These are phyloP conservation scores for Drosophila neotestacea DNA, from an alignment of 2,888 invertebrate species.

Conservation along the genomic window DNA sequence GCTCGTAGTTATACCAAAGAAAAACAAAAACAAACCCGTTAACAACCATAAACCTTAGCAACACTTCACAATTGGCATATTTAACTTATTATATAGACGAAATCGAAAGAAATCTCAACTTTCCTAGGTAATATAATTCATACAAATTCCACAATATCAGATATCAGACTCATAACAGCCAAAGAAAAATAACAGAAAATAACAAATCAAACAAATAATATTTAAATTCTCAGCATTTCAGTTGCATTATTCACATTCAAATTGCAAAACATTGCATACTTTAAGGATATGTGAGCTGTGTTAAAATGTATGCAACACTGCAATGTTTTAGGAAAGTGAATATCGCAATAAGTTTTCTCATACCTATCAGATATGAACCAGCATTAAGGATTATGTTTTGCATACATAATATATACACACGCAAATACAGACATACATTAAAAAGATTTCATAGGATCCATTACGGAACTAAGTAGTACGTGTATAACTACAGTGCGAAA, in stretches of 20 bases:
- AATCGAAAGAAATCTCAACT: conserved; percentile 26
- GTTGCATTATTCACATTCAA: background rate
- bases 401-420: background rate
- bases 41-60: conserved; percentile 11
- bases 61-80: conserved; percentile 59
- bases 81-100: conserved; percentile 12
- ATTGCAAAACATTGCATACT: background rate
- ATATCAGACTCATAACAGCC: conserved; percentile 23
- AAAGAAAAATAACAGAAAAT: background rate
- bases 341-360: background rate
- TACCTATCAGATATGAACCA: background rate
- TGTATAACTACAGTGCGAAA: conserved; percentile 2
- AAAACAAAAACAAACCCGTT: conserved; percentile 49
- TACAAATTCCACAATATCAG: conserved; percentile 19
- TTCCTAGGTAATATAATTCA: conserved; percentile 26
- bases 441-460: background rate
- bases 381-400: background rate
- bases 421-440: background rate
- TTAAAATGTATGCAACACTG: background rate
- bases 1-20: conserved; percentile 58
- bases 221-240: background rate
- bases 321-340: background rate
- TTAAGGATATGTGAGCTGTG: background rate
- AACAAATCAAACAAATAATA: background rate
- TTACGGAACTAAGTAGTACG: conserved; percentile 5